A percentile compares a stretch with the other conserved stretches of the same genome.
Evolutionary conservation across 1,140 invertebrate genomes (phyloP).

Genomic region (Drosophila busckii): DNA sequence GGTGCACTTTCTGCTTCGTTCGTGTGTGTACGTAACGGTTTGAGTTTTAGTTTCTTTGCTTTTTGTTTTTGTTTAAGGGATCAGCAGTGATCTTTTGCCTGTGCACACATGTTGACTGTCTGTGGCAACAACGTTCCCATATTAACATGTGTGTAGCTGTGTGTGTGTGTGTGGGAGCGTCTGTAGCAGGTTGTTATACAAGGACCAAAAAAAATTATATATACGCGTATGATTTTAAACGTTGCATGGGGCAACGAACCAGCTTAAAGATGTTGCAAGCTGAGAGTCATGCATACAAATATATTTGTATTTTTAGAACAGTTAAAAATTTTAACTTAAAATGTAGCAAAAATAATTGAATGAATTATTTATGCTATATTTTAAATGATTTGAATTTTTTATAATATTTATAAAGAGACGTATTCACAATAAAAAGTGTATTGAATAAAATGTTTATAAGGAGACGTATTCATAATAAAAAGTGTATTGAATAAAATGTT

Average conservation of each 20-base stretch:
- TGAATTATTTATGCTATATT: no score
- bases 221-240: conserved; percentile 42
- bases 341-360: no score
- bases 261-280: conserved; percentile 48
- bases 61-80: conserved; percentile 44
- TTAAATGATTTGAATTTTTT: no score
- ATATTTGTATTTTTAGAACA: conserved; percentile 14
- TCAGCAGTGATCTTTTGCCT: conserved; percentile 38
- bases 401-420: no score
- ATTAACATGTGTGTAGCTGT: background rate
- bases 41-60: conserved; percentile 44
- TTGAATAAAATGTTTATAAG: no score
- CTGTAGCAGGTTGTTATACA: conserved; percentile 63
- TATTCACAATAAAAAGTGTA: no score
- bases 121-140: conserved; percentile 18
- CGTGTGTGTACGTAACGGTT: conserved; percentile 66
- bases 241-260: conserved; percentile 70
- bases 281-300: conserved; percentile 24
- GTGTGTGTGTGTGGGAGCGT: conserved; percentile 23
- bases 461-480: no score
- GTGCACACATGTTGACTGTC: conserved; percentile 53
- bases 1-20: conserved; percentile 68
- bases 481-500: no score
- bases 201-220: conserved; percentile 38
- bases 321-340: no score